Evolutionary conservation across 2,888 invertebrate genomes (phyloP), one percentile per base, ranked within the genome.

Genomic region (Rhingia campestris): DNA sequence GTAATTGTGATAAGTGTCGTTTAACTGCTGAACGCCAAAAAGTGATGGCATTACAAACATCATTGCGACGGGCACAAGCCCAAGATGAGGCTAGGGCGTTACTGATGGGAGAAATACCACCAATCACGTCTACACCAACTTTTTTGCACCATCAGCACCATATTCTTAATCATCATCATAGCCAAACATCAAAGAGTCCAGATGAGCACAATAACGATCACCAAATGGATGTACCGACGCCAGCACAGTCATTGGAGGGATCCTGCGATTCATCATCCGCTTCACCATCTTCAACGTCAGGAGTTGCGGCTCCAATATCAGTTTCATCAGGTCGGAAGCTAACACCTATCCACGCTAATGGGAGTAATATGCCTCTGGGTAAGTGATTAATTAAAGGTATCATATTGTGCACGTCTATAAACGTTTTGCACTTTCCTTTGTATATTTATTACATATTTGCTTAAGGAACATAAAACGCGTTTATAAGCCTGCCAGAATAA

Each of bases 21-120:
- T 92, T 97, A 75, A 97, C 97, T 0, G 96, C 96, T 0, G 97
- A 97, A 89, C 92, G 98, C 56, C 97, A 97, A 92, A 92, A 95
- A 14, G 96, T 97, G 75, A 98, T 97, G 97, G 97, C 97, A 77
- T 92, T 94, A 89, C 96, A 97, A 92, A 97, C 97, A 33, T 97
- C 97, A 0, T 90, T 96, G 86, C 91, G 97, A 59, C 93, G 97
- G 61, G 97, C 96, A 53, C 96, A 96, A 90, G 96, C 96, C 66
- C 97, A 97, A 92, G 97, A 97, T 89, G 96, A 97, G 90, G 94
- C 94, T 61, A 91, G 94, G 4, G 92, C 93, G 86, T 90, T 89
- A 61, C 92, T 92, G 30, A 88, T 91, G 41, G 92, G 92, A n/a
- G 94, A 93, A 67, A 87, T 92, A 81, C 92, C 92, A 45, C 93